Conservation (phyloP, 2,888 invertebrate species). For the Drosophila mettleri region DNA sequence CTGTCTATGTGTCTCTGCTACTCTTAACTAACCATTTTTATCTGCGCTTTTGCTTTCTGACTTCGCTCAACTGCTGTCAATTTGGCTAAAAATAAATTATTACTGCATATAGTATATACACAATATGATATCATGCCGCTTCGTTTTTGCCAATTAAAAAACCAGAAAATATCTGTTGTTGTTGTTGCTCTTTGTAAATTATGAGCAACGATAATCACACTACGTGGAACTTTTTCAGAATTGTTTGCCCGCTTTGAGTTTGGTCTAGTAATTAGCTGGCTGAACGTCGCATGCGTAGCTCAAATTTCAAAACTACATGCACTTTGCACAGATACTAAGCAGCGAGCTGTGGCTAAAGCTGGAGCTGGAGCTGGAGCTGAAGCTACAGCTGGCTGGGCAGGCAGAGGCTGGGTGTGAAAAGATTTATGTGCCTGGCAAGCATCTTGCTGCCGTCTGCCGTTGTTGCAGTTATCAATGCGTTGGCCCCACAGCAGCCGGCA, state of each 20-base stretch:
- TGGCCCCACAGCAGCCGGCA: conserved; percentile 64
- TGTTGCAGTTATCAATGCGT: conserved; percentile 72
- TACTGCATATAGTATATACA: conserved; percentile 69
- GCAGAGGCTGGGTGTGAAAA: conserved; percentile 72
- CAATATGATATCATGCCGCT: conserved; percentile 74
- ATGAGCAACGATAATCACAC: conserved; percentile 74
- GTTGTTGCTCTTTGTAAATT: conserved; percentile 58
- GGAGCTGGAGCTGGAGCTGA: not conserved
- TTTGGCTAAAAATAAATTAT: conserved; percentile 79
- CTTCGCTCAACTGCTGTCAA: conserved; percentile 58
- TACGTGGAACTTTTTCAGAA: conserved; percentile 53
- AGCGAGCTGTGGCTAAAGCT: conserved; percentile 10
- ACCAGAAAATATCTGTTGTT: conserved; percentile 56
- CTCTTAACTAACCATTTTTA: conserved; percentile 64
- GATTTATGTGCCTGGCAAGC: conserved; percentile 76
- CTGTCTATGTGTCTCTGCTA: conserved; percentile 1
- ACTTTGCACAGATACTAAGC: conserved; percentile 72
- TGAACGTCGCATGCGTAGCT: conserved; percentile 75
- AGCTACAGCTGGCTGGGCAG: conserved; percentile 12
- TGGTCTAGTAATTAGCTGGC: conserved; percentile 76
- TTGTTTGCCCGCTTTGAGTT: conserved; percentile 53
- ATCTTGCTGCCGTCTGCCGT: conserved; percentile 35
- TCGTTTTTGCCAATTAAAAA: conserved; percentile 78
- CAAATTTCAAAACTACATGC: conserved; percentile 79
- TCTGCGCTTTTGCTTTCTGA: conserved; percentile 51